Percentiles rank a stretch among this genome's conserved stretches.
phyloP scores from a whole-genome alignment of 2,888 invertebrate species.

The Drosophila pseudotalamancana region DNA sequence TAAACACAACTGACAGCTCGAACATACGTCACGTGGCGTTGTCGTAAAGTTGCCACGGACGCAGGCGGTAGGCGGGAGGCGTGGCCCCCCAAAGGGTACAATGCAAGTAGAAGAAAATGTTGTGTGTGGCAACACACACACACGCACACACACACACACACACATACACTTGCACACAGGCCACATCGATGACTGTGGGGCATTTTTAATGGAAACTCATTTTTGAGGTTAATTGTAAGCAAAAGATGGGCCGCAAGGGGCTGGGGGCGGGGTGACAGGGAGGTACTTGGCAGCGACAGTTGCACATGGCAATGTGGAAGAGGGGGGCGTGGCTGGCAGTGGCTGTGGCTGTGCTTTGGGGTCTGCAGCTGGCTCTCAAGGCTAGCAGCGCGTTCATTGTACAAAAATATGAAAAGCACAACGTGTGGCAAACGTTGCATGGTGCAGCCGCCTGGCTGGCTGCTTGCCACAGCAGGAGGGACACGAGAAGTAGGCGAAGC shows the following conservation, averaged over 20 bases:
- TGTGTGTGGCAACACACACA: constrained; percentile 15
- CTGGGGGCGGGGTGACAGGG: background rate
- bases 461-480: constrained; percentile 20
- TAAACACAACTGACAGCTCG: constrained; percentile 75
- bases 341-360: background rate
- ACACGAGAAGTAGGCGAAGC: constrained; percentile 6
- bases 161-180: constrained; percentile 8
- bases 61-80: background rate
- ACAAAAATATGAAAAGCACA: constrained; percentile 72
- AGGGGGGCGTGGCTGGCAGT: background rate
- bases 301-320: constrained; percentile 6
- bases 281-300: constrained; percentile 9
- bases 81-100: constrained; percentile 19
- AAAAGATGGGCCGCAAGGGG: constrained; percentile 50
- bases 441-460: background rate
- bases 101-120: constrained; percentile 33
- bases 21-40: constrained; percentile 76
- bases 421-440: constrained; percentile 53
- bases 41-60: constrained; percentile 70
- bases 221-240: constrained; percentile 77
- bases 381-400: constrained; percentile 61
- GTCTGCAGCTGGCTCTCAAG: constrained; percentile 56
- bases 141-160: constrained; percentile 12
- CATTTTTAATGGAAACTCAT: constrained; percentile 78
- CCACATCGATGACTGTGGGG: constrained; percentile 73